Base-by-base conservation (phyloP, 2,113 vertebrate genomes). In the Clarias batrachus region DNA sequence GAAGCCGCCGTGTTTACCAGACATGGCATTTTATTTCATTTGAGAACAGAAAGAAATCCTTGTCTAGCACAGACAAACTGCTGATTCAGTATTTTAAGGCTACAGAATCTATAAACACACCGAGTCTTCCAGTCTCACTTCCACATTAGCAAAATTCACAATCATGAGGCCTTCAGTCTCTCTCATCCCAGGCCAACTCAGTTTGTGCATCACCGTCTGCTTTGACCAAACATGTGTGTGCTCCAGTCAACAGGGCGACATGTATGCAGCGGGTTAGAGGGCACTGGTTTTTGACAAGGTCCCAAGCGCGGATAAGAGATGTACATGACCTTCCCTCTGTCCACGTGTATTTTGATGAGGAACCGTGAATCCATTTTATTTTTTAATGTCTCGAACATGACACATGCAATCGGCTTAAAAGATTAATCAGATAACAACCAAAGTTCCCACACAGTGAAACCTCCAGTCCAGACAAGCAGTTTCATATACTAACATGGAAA, bases 301-400 rank as follows among this genome's bases (percentile, higher is more conserved):
- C 83, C 88, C 79, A 89, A 84, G 73, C 76, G 73, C 65, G 78
- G 68, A 59, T 37, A 48, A 80, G 37, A 83, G 54, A 81, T 80
- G 14, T 57, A 85, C 59, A 59, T 59, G 77, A 27, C 65, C 83
- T 80, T 65, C 71, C 87, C 77, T 83, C 17, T 65, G 57, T 86
- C 81, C 27, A 83, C 59, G 17, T 76, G 76, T 81, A 84, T 77
- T 90, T 88, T 62, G 74, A 19, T 23, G 41, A 78, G 48, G 48
- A 82, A 30, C 57, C 68, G 3, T 37, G 9, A 80, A 62, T 37
- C 56, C 19, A 33, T 57, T 19, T n/a, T 12, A 78, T 57, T 3
- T 63, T 10, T 54, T 68, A 11, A 13, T 30, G 41, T 37, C 83
- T 33, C 57, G 37, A 66, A 16, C 23, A 82, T 66, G n/a, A 68